These are phyloP conservation scores for Paradisaea rubra DNA, from an alignment of 2,113 vertebrate species.

Conservation along the genomic window DNA sequence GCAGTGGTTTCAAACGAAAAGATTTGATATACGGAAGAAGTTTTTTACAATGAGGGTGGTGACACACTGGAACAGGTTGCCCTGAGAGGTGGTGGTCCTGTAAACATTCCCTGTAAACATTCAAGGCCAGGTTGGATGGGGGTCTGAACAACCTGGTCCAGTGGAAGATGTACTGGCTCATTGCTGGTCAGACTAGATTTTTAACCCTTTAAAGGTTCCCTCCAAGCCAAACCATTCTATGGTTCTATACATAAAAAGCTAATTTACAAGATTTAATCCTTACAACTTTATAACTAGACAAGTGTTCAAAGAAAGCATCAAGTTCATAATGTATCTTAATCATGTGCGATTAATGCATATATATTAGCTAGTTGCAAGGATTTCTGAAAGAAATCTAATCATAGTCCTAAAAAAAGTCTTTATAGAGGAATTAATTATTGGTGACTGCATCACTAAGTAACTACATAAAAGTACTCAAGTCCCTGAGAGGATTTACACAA, in stretches of 20 bases:
- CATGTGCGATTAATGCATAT: background rate
- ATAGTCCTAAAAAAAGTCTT: background rate
- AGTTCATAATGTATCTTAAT: background rate
- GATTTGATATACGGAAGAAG: background rate
- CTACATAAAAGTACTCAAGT: too few species aligned
- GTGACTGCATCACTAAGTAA: background rate
- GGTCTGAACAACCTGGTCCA: background rate
- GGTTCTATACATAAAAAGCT: background rate
- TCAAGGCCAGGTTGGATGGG: background rate
- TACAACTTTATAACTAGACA: background rate
- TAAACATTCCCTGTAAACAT: background rate
- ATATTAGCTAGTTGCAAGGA: fast-evolving
- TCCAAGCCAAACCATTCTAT: background rate
- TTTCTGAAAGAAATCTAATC: background rate
- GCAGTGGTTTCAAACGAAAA: background rate
- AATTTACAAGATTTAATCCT: background rate
- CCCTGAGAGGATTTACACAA: fast-evolving
- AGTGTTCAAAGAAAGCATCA: background rate
- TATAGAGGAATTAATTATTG: background rate
- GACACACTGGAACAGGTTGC: background rate
- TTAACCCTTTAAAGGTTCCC: background rate
- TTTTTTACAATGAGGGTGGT: background rate
- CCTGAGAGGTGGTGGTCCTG: background rate
- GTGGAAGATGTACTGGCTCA: background rate
- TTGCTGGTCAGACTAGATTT: background rate